Conservation (phyloP, 2,888 invertebrate genomes). For the Eupithecia centaureata region DNA sequence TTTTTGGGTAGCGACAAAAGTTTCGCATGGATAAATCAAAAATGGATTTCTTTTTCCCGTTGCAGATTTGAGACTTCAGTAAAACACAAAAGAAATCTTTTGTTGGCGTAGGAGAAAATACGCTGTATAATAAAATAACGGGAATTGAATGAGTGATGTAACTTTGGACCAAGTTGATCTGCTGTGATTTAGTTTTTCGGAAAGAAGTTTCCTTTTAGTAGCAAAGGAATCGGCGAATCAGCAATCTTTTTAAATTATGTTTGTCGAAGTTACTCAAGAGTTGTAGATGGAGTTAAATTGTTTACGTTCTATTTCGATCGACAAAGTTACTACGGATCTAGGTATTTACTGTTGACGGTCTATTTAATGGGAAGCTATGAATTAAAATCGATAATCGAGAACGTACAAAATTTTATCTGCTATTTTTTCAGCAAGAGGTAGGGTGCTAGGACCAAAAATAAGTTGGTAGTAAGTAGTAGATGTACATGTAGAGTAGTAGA, state of each 20-base stretch:
- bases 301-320: no score
- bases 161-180: conserved; percentile 29
- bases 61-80: neutral
- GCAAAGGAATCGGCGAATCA: conserved; percentile 28
- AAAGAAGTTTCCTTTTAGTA: conserved; percentile 33
- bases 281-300: conserved; percentile 18
- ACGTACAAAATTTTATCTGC: neutral
- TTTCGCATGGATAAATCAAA: neutral
- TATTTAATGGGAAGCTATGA: no score
- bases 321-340: no score
- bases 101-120: neutral
- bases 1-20: neutral
- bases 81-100: neutral
- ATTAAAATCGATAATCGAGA: neutral
- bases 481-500: no score
- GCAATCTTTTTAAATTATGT: conserved; percentile 36
- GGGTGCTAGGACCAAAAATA: neutral
- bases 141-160: neutral
- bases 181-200: conserved; percentile 36
- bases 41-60: neutral
- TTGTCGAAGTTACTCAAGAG: conserved; percentile 28
- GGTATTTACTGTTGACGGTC: no score
- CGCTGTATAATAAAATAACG: no score
- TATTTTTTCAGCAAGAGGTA: neutral
- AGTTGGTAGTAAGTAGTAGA: no score